These are phyloP conservation scores for Torymus aiolomorphi DNA, from an alignment of 2,888 invertebrate species.

Conservation along the genomic window DNA sequence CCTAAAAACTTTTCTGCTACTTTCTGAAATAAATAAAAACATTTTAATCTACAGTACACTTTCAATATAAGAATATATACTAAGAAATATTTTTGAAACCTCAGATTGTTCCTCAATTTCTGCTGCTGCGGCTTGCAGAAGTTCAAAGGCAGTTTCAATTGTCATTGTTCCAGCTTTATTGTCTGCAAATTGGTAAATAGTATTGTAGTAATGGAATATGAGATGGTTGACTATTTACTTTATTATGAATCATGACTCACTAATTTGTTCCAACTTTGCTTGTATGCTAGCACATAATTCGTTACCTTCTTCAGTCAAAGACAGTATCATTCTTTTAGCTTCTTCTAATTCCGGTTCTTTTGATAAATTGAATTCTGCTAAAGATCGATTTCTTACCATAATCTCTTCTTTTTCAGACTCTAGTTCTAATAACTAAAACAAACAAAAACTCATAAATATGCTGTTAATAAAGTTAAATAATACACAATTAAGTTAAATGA, in stretches of 20 bases:
- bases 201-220: too few relatives aligned
- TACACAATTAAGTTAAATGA: too few relatives aligned
- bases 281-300: slow-evolving; percentile 83
- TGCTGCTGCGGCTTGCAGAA: slow-evolving; percentile 93
- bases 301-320: slow-evolving; percentile 83
- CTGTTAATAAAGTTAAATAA: too few relatives aligned
- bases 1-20: slow-evolving; percentile 88
- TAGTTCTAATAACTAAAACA: slow-evolving; percentile 84
- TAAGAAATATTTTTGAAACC: slow-evolving; percentile 68
- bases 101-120: slow-evolving; percentile 97
- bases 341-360: slow-evolving; percentile 90
- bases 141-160: slow-evolving; percentile 90
- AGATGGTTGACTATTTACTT: too few relatives aligned
- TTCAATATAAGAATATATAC: slow-evolving; percentile 41
- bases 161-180: slow-evolving; percentile 86
- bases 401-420: slow-evolving; percentile 91
- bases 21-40: slow-evolving; percentile 72
- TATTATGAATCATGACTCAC: slow-evolving; percentile 77
- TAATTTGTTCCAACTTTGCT: slow-evolving; percentile 85
- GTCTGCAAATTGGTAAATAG: slow-evolving; percentile 77
- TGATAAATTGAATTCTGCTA: slow-evolving; percentile 93
- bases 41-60: neutral
- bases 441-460: slow-evolving; percentile 45
- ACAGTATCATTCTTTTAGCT: slow-evolving; percentile 83
- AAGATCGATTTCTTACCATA: slow-evolving; percentile 90